phyloP scores from a whole-genome alignment of 2,888 invertebrate genomes.

The Adineta ricciae region DNA sequence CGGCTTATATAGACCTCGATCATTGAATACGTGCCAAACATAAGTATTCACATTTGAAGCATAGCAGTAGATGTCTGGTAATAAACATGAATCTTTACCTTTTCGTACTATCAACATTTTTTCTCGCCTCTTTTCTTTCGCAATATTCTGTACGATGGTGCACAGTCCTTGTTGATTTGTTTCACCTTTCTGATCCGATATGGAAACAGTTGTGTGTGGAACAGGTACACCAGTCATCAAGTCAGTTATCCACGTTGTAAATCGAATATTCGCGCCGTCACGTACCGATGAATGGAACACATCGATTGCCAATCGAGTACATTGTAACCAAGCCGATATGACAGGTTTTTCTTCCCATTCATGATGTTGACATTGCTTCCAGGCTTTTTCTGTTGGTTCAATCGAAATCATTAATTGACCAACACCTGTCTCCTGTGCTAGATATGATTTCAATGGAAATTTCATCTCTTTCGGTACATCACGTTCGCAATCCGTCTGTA shows the following conservation, averaged over 20 bases:
- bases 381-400: conserved; percentile 9
- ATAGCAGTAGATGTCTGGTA: background rate
- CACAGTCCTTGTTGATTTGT: conserved; percentile 4
- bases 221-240: background rate
- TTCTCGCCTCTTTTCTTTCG: background rate
- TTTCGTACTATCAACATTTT: background rate
- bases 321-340: background rate
- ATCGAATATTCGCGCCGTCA: background rate
- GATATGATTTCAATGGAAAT: background rate
- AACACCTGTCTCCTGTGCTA: background rate
- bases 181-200: background rate
- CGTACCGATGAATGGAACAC: background rate
- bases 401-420: background rate
- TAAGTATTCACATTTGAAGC: background rate
- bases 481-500: background rate
- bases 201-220: background rate
- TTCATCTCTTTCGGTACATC: background rate
- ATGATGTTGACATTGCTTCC: background rate
- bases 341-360: background rate
- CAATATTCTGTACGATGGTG: background rate
- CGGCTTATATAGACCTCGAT: conserved; percentile 16
- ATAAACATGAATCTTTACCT: background rate
- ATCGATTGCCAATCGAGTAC: conserved; percentile 8
- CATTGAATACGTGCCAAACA: conserved; percentile 17
- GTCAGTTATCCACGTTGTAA: background rate